A percentile compares a stretch with the other conserved stretches of the same genome.
These are phyloP conservation scores for Parnassius mnemosyne DNA, from an alignment of 2,888 invertebrate species.

Conservation along the genomic window DNA sequence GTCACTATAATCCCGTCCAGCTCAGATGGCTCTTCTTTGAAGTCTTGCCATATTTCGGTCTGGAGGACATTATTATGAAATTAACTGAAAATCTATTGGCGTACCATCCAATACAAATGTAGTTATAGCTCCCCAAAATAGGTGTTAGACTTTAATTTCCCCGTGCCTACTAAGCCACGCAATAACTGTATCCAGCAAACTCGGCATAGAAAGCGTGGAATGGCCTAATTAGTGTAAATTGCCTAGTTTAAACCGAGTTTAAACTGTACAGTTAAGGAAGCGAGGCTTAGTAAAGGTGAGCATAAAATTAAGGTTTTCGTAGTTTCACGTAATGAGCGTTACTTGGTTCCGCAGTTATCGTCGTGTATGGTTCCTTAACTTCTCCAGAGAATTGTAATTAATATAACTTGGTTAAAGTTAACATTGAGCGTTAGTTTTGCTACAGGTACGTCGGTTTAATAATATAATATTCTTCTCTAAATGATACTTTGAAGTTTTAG, in stretches of 20 bases:
- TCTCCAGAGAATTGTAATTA: conserved; percentile 3
- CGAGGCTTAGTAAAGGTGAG: conserved; percentile 19
- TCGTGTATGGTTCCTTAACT: not conserved
- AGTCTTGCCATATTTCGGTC: no score
- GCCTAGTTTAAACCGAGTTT: conserved; percentile 34
- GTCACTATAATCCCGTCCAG: no score
- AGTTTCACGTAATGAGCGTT: conserved; percentile 14
- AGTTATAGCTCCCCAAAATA: not conserved
- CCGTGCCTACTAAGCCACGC: conserved; percentile 17
- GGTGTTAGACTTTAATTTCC: conserved; percentile 21
- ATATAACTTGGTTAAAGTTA: conserved; percentile 6
- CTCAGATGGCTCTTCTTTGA: no score
- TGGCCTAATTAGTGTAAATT: conserved; percentile 28
- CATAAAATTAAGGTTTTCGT: conserved; percentile 21
- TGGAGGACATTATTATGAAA: no score
- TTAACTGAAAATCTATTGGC: no score
- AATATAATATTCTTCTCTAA: no score
- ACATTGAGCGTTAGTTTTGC: not conserved
- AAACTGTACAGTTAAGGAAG: conserved; percentile 32
- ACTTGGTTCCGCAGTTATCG: conserved; percentile 12
- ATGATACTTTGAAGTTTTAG: no score
- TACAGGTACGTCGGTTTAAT: no score
- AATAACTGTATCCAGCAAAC: conserved; percentile 30
- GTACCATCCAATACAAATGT: no score
- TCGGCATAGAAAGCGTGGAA: conserved; percentile 26